These are phyloP conservation scores for Cladorhizidae sp. DNA, from an alignment of 37 sponge, comb jelly and placozoan species.

Conservation along the genomic window DNA sequence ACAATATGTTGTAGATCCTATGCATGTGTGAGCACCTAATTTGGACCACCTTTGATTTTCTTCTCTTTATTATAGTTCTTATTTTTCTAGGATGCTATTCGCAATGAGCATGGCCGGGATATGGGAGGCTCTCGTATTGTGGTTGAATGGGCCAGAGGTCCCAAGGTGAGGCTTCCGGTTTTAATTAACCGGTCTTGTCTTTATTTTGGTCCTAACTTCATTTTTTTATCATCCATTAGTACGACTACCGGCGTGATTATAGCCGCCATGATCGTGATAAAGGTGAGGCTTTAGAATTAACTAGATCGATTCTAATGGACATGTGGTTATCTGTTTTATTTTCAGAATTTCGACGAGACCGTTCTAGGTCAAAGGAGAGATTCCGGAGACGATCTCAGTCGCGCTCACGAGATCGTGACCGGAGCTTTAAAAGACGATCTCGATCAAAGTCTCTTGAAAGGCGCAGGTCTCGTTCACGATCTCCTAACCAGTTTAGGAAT, in stretches of 20 bases:
- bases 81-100: constrained; percentile 71
- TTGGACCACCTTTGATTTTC: too few species aligned
- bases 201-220: too few species aligned
- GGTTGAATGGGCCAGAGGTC: constrained; percentile 80
- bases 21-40: too few species aligned
- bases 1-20: too few species aligned
- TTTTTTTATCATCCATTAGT: constrained; percentile 21
- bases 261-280: background rate
- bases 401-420: constrained; percentile 1
- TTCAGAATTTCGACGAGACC: background rate
- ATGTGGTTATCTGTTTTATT: background rate
- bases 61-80: background rate
- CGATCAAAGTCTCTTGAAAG: constrained; percentile 2
- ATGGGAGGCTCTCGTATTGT: constrained; percentile 68
- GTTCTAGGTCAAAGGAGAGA: background rate
- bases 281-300: too few species aligned
- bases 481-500: background rate
- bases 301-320: background rate
- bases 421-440: background rate
- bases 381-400: background rate
- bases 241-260: constrained; percentile 22
- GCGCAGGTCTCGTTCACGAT: constrained; percentile 11
- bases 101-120: constrained; percentile 76
- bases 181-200: too few species aligned
- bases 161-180: constrained; percentile 16